Base-by-base conservation (phyloP, 1,140 invertebrate genomes). In the Lordiphosa mommai region DNA sequence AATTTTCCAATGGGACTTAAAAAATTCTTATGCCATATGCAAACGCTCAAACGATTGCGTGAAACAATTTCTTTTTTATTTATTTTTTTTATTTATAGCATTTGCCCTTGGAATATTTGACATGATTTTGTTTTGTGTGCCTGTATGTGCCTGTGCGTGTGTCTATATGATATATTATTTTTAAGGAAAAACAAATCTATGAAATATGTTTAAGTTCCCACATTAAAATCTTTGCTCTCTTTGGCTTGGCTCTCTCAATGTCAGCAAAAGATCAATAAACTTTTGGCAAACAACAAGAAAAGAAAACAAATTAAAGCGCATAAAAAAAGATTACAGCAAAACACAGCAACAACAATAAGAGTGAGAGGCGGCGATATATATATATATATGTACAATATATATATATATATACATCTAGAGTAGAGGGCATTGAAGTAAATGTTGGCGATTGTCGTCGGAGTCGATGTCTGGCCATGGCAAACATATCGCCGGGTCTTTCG, bases 231-330 rank as follows among this genome's bases (percentile, higher is more conserved):
- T 43, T 3, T 9, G 9, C 16, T 17, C 37, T 13, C 9, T 40
- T 9, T 40, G 8, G 37, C 8, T 40, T 12, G 10, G 10, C 20
- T 27, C 20, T 41, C 20, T 23, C 76, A 73, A 60, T 58, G 76
- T 58, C 58, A 77, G 67, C 58, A 20, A 53, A 69, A 80, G 76
- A 80, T 80, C 76, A 80, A 80, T 80, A 80, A 80, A 80, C 76
- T 80, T 80, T 80, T 84, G 76, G 76, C 76, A 80, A 80, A 80
- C 73, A 80, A 84, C 76, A 82, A 82, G 71, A 80, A 79, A 79
- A 72, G 77, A 80, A 80, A 80, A 84, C 71, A 80, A 80, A 80
- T 70, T 76, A 59, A 80, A 82, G 71, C 60, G 66, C 66, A 74
- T 66, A 76, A 70, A 63, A 60, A 43, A 66, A 80, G 76, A 80